Percentiles rank a stretch among this genome's conserved stretches.
These are phyloP conservation scores for Pollenia labialis DNA, from an alignment of 2,888 invertebrate genomes.

Conservation along the genomic window DNA sequence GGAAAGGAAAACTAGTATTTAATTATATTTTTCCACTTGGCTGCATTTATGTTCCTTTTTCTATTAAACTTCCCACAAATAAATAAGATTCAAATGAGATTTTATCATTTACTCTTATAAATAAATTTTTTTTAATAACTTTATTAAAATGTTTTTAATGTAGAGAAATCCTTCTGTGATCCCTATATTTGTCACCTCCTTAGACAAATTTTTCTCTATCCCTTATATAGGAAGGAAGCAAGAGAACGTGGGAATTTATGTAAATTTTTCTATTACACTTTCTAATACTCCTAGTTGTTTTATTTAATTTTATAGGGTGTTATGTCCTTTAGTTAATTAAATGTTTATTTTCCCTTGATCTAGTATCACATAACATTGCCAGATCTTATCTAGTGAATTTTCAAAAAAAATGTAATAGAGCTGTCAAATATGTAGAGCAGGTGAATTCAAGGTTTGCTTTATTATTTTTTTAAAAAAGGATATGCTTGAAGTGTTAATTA, in stretches of 20 bases:
- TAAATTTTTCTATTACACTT: slow-evolving; percentile 54
- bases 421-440: slow-evolving; percentile 36
- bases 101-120: slow-evolving; percentile 46
- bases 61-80: neutral
- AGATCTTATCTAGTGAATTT: slow-evolving; percentile 58
- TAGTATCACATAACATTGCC: slow-evolving; percentile 46
- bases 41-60: slow-evolving; percentile 12
- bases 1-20: neutral
- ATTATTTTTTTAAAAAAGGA: slow-evolving; percentile 39
- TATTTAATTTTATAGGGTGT: slow-evolving; percentile 13
- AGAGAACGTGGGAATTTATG: slow-evolving; percentile 70
- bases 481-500: slow-evolving; percentile 69
- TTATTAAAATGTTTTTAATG: slow-evolving; percentile 60
- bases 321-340: slow-evolving; percentile 50
- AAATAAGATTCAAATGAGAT: slow-evolving; percentile 66
- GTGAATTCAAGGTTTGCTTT: slow-evolving; percentile 46
- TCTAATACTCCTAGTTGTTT: neutral
- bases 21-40: slow-evolving; percentile 65
- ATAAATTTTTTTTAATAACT: slow-evolving; percentile 53
- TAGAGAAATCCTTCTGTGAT: slow-evolving; percentile 2
- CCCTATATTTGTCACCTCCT: neutral
- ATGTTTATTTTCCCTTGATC: slow-evolving; percentile 40
- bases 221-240: neutral
- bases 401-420: slow-evolving; percentile 32
- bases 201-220: neutral